Base-by-base conservation (phyloP, 2,888 invertebrate species). In the Tanypteryx hageni region DNA sequence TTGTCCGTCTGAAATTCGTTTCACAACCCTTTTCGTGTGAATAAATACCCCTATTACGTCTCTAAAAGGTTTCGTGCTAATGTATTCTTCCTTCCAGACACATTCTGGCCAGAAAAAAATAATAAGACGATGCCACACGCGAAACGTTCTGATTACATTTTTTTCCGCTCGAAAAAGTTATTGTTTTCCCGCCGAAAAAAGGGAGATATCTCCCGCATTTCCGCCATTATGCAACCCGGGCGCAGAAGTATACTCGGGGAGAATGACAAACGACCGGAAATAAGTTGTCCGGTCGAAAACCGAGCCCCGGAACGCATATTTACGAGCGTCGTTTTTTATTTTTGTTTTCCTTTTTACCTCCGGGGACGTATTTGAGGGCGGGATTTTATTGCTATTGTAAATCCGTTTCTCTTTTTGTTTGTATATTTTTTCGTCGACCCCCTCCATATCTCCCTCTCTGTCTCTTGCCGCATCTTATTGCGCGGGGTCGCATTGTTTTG, bases 271-370 rank as follows among this genome's bases (percentile, higher is more conserved):
- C 76, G 76, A 27, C 22, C 76, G 76, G 76, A 76, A 76, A 76
- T 27, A 76, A 76, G 76, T 76, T 76, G 76, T 76, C 76, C 76
- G 76, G 76, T 76, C 76, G 76, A 76, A 76, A 76, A 76, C 76
- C 68, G 68, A 68, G 68, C 68, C 68, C 44, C 76, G 76, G 76
- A 22, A 76, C 76, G 76, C 27, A 27, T 76, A 76, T 76, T 76
- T 76, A 76, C 76, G 76, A 76, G 76, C 8, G 22, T n/a, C 68
- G 18, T 68, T 68, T 64, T 68, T 68, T n/a, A n/a, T n/a, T 22
- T n/a, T 68, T 68, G n/a, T 27, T 27, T 13, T 27, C 9, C 76
- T 27, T 76, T 68, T 68, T 68, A 27, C 76, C 22, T 76, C 27
- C 27, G 22, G 76, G 76, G 22, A 44, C 44, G 44, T 44, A 44